These are phyloP conservation scores for Apostichopus leukothele DNA, from an alignment of 53 echinoderm and acorn worm species.

Conservation along the genomic window DNA sequence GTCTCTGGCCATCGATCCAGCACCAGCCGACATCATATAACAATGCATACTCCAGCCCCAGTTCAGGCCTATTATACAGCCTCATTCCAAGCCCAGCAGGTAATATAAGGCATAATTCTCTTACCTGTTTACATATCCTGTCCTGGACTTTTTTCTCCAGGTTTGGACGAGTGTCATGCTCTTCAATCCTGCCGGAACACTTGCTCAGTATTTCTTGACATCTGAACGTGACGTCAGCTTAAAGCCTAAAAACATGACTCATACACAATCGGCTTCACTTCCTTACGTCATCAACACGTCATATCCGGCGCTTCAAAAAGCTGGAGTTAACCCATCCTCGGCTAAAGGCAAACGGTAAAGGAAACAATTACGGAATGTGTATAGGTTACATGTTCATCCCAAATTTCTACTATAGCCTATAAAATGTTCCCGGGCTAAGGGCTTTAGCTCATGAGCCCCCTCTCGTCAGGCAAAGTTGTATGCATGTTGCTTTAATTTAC, in stretches of 20 bases:
- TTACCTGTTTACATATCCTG: not conserved
- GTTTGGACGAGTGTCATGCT: constrained; percentile 50
- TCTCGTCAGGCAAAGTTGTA: too few species aligned
- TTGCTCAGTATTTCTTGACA: constrained; percentile 68
- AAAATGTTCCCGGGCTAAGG: too few species aligned
- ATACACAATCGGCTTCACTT: constrained; percentile 68
- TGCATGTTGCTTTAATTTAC: too few species aligned
- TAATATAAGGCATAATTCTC: not conserved
- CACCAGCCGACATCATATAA: too few species aligned
- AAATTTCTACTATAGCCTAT: too few species aligned
- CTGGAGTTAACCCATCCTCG: constrained; percentile 54
- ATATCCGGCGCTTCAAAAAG: constrained; percentile 64
- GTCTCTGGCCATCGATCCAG: too few species aligned
- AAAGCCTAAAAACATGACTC: constrained; percentile 66
- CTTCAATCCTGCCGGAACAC: constrained; percentile 45
- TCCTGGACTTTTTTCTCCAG: constrained; percentile 17
- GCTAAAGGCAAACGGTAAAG: constrained; percentile 69
- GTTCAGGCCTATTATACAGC: too few species aligned
- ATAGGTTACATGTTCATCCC: too few species aligned
- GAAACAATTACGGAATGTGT: too few species aligned
- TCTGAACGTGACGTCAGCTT: constrained; percentile 64
- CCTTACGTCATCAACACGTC: constrained; percentile 68
- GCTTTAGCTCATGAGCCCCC: too few species aligned
- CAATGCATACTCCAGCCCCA: too few species aligned
- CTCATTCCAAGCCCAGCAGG: too few species aligned